Evolutionary conservation across 2,797 vertebrate genomes (phyloP), one percentile per base, ranked within the genome.

Genomic region (Sebastes hopkinsi): DNA sequence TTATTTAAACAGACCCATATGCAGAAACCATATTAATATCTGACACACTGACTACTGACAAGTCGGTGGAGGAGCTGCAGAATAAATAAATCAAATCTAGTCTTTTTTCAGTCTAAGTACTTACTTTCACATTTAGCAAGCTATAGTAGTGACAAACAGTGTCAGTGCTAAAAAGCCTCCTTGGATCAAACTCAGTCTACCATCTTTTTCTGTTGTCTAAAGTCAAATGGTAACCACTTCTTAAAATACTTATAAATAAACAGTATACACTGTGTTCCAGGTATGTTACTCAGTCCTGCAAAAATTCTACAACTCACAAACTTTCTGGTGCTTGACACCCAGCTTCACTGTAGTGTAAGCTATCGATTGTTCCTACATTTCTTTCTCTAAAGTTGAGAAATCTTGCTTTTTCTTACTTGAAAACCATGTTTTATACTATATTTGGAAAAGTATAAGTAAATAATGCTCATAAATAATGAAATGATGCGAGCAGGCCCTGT

Each of bases 361-460:
- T 60, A 64, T 76, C 68, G 64, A 78, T 75, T 34, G 20, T 58
- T 71, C 12, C 20, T 13, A 12, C 56, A 30, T 87, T 75, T 71
- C 14, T 70, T 65, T 71, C 42, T 70, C 34, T 29, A 46, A 72
- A 72, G 38, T 55, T 70, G 20, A 83, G 14, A 71, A 67, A 60
- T 81, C 9, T 73, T 38, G 6, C 29, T 46, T 13, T 54, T 14
- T 52, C 14, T 30, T 42, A 23, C 3, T 75, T 14, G 22, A 58
- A 77, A 29, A 42, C 8, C 2, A 20, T 38, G 23, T 16, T 68
- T 75, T 67, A 30, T 23, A 18, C 9, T 14, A n/a, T 29, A 55
- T 77, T 71, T 76, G 32, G 50, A 50, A 74, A 66, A 14, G 12
- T 50, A 14, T 10, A 54, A 30, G 18, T 64, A 77, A 68, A 78